Percentiles rank a stretch among this genome's conserved stretches.
Evolutionary conservation across 2,113 vertebrate species (phyloP).

Genomic region (Etheostoma spectabile): DNA sequence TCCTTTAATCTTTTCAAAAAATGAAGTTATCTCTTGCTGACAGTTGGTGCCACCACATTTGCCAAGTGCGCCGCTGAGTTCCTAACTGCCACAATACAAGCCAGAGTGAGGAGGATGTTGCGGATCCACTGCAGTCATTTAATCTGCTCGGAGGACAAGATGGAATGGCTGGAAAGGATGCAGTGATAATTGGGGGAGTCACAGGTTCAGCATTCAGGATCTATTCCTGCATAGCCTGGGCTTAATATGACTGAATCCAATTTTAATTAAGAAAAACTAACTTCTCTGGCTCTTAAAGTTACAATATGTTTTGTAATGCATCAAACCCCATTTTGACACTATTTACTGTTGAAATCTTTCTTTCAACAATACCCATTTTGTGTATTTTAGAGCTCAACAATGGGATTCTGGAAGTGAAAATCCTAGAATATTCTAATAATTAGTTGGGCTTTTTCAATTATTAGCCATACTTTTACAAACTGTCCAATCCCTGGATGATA

Average conservation of each 20-base stretch:
- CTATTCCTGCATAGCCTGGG: not conserved
- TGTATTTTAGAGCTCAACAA: not conserved
- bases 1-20: conserved; percentile 47
- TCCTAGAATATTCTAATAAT: too few relatives aligned
- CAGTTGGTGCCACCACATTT: conserved; percentile 51
- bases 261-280: not conserved
- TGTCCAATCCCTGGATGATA: too few relatives aligned
- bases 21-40: conserved; percentile 68
- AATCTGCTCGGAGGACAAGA: conserved; percentile 8
- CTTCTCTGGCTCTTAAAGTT: not conserved
- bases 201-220: conserved; percentile 29
- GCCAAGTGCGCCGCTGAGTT: conserved; percentile 45
- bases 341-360: not conserved
- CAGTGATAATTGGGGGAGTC: conserved; percentile 23
- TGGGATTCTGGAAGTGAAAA: too few relatives aligned
- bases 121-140: conserved; percentile 23
- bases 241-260: not conserved
- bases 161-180: conserved; percentile 16
- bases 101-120: conserved; percentile 18
- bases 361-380: not conserved
- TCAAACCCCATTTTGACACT: not conserved
- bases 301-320: not conserved
- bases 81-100: not conserved
- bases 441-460: too few relatives aligned
- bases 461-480: too few relatives aligned